Evolutionary conservation across 2,113 vertebrate genomes (phyloP).

Genomic region (Tapirus terrestris): DNA sequence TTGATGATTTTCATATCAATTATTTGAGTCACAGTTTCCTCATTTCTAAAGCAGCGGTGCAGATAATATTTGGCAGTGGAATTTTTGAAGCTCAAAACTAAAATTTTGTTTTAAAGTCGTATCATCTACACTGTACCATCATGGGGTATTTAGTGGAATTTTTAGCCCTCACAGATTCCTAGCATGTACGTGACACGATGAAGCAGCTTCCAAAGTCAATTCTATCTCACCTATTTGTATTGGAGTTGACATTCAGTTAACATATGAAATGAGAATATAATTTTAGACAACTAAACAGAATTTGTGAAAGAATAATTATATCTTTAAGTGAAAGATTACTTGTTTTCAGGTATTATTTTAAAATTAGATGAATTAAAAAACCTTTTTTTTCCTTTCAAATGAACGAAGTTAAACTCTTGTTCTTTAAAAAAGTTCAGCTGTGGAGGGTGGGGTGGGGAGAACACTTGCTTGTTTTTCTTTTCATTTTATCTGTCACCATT

Average conservation of each 20-base stretch:
- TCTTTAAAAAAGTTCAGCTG: background rate
- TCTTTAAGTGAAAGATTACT: constrained; percentile 2
- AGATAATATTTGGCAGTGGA: background rate
- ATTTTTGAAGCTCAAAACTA: background rate
- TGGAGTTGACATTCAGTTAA: background rate
- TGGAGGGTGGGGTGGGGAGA: fast-evolving
- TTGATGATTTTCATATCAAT: background rate
- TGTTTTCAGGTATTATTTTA: background rate
- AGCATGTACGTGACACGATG: background rate
- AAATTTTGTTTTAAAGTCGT: background rate
- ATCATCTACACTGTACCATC: background rate
- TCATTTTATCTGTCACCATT: constrained; percentile 71
- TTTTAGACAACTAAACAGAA: constrained; percentile 7
- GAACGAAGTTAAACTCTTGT: background rate
- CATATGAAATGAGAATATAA: constrained; percentile 6
- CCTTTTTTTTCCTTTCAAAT: background rate
- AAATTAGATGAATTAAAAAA: background rate
- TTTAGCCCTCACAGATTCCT: background rate
- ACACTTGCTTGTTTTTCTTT: background rate
- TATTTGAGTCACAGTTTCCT: background rate
- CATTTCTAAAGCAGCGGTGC: background rate
- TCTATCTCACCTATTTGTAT: background rate
- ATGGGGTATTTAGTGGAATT: background rate
- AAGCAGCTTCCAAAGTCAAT: background rate
- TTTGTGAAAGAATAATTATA: background rate